These are phyloP conservation scores for Nannoperca australis DNA, from an alignment of 2,797 vertebrate species.

Conservation along the genomic window DNA sequence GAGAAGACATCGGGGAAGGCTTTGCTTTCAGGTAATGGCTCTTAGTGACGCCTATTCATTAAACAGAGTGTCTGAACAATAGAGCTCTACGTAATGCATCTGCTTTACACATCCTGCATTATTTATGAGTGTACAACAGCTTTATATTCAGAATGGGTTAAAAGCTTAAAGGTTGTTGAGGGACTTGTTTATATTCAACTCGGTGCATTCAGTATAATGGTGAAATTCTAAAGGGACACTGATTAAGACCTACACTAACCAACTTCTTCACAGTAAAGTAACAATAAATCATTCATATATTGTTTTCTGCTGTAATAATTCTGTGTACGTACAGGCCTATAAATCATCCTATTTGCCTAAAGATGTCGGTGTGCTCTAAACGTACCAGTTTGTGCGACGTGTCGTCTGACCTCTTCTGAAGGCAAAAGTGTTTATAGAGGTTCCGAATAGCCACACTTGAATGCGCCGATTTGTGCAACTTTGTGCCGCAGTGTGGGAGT, in stretches of 20 bases:
- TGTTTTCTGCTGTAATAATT: neutral
- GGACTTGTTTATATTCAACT: conserved; percentile 63
- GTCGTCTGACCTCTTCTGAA: neutral
- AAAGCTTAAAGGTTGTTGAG: conserved; percentile 76
- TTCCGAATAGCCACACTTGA: neutral
- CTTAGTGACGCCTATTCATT: conserved; percentile 80
- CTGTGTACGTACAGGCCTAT: neutral
- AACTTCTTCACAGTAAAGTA: conserved; percentile 29
- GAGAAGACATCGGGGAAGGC: conserved; percentile 59
- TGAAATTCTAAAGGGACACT: conserved; percentile 47
- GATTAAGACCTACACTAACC: conserved; percentile 55
- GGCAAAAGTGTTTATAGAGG: neutral
- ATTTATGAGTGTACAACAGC: conserved; percentile 77
- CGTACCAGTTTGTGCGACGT: neutral
- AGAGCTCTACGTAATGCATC: conserved; percentile 74
- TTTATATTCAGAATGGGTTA: conserved; percentile 76
- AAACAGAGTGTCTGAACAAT: conserved; percentile 80
- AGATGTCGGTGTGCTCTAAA: neutral
- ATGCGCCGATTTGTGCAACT: neutral
- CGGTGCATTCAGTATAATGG: conserved; percentile 33
- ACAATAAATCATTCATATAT: conserved; percentile 20
- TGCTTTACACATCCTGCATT: conserved; percentile 81
- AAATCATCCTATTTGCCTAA: neutral
- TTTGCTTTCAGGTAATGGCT: conserved; percentile 80
- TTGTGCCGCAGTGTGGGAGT: too few relatives aligned